phyloP scores from a whole-genome alignment of 1,140 invertebrate species.

The Drosophila pectinifera region DNA sequence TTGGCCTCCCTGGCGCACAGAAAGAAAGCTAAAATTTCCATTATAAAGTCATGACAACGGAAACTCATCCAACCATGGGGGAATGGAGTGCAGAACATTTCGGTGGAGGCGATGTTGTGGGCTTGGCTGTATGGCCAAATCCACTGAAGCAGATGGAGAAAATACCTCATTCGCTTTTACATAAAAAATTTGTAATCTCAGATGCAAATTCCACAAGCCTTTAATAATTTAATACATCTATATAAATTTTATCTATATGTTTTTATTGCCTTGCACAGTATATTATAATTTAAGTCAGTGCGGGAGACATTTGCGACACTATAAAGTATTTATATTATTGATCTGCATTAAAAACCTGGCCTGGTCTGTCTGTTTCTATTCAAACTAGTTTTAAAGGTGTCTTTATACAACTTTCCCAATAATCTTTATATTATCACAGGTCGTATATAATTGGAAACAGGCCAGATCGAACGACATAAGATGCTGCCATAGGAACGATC shows the following conservation, averaged over 20 bases:
- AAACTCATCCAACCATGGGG: constrained; percentile 51
- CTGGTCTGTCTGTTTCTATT: too few relatives aligned
- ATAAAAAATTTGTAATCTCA: background rate
- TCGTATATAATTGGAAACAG: too few relatives aligned
- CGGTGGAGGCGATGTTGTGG: constrained; percentile 13
- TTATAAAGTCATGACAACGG: constrained; percentile 61
- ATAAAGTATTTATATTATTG: background rate
- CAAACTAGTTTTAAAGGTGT: too few relatives aligned
- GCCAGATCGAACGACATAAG: too few relatives aligned
- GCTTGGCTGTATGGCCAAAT: constrained; percentile 23
- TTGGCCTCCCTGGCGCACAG: constrained; percentile 8
- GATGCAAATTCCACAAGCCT: background rate
- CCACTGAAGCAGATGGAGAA: constrained; percentile 31
- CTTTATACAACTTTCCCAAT: too few relatives aligned
- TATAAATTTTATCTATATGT: background rate
- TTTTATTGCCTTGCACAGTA: too few relatives aligned
- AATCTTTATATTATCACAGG: too few relatives aligned
- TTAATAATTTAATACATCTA: background rate
- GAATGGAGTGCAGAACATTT: constrained; percentile 17
- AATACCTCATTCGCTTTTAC: background rate
- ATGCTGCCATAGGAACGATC: too few relatives aligned
- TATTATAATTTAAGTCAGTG: too few relatives aligned
- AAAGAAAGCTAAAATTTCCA: constrained; percentile 52
- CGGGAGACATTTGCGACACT: background rate
- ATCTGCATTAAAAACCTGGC: too few relatives aligned